These are phyloP conservation scores for Hirtodrosophila confusa DNA, from an alignment of 2,888 invertebrate genomes.

Conservation along the genomic window DNA sequence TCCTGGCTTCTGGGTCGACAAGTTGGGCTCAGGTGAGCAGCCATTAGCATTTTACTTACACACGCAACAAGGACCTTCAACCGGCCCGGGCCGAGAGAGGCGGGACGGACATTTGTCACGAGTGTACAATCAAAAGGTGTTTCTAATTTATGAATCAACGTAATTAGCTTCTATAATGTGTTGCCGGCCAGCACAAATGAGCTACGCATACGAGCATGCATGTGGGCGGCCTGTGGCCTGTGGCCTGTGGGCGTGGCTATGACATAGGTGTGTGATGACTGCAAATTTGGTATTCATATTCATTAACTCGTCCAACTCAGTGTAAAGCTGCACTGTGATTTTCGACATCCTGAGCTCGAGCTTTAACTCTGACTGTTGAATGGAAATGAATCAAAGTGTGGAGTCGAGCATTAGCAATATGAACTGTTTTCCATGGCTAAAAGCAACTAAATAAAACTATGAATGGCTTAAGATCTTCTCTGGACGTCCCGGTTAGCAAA, in stretches of 20 bases:
- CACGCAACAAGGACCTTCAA: slow-evolving; percentile 27
- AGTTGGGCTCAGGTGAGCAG: slow-evolving; percentile 8
- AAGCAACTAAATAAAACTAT: too few species aligned
- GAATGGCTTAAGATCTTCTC: too few species aligned
- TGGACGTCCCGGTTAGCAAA: too few species aligned
- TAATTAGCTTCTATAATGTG: slow-evolving; percentile 68
- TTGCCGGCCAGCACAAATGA: slow-evolving; percentile 39
- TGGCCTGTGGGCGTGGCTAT: slow-evolving; percentile 18
- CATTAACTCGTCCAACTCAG: slow-evolving; percentile 29
- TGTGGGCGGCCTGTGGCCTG: neutral
- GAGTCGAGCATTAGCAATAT: too few species aligned
- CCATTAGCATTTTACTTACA: slow-evolving; percentile 33
- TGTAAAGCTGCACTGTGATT: neutral
- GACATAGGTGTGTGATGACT: slow-evolving; percentile 9
- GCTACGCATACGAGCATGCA: slow-evolving; percentile 24
- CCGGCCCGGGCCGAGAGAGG: neutral
- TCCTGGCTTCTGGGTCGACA: slow-evolving; percentile 7
- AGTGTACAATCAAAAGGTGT: slow-evolving; percentile 68
- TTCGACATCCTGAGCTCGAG: neutral
- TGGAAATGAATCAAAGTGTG: too few species aligned
- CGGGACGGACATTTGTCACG: slow-evolving; percentile 54
- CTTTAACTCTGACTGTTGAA: too few species aligned
- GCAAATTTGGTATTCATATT: slow-evolving; percentile 41
- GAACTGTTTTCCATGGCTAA: too few species aligned
- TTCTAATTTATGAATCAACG: slow-evolving; percentile 74